Evolutionary conservation across 2,888 invertebrate genomes (phyloP), one percentile per base, ranked within the genome.

Genomic region (Stenichneumon culpator): DNA sequence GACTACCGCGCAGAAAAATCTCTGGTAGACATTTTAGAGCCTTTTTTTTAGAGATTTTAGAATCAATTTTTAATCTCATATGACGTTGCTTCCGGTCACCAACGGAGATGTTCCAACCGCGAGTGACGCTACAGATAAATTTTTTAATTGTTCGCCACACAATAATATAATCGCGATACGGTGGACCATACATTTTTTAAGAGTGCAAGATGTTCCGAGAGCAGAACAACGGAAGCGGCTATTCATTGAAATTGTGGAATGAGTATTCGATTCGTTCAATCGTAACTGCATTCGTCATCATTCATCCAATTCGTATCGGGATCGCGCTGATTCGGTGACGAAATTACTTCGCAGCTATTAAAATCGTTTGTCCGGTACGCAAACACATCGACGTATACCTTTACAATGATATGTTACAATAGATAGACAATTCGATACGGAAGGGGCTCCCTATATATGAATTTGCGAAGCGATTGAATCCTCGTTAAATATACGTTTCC

Each of bases 401-500:
- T 22, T 1, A 25, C 5, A 4, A 57, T 57, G 22, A 25, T 57
- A 25, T 11, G 25, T 11, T 14, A 57, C 11, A 63, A 32, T 28
- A 32, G 28, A 63, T 16, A 32, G 70, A 19, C 25, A 52, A 75
- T 63, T 68, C 28, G 36, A 75, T 70, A 5, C 63, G 16, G 32
- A 32, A 32, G 6, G 63, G 36, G 22, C 60, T 11, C 60, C n/a
- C 25, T 16, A 25, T 52, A n/a, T 44, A 39, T 39, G 39, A 72
- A 79, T 79, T 63, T 32, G 60, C 47, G 14, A 28, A 19, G n/a
- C 60, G n/a, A 75, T 70, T 57, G 44, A 60, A 70, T 82, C 36
- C 52, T 50, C 68, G 36, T 60, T 74, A 52, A 52, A 82, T 75
- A 32, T 39, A 19, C 22, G 65, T 39, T 47, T 25, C 16, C 28